Evolutionary conservation across 2,797 vertebrate species (phyloP), one percentile per base, ranked within the genome.

Genomic region (Pseudochaenichthys georgianus): DNA sequence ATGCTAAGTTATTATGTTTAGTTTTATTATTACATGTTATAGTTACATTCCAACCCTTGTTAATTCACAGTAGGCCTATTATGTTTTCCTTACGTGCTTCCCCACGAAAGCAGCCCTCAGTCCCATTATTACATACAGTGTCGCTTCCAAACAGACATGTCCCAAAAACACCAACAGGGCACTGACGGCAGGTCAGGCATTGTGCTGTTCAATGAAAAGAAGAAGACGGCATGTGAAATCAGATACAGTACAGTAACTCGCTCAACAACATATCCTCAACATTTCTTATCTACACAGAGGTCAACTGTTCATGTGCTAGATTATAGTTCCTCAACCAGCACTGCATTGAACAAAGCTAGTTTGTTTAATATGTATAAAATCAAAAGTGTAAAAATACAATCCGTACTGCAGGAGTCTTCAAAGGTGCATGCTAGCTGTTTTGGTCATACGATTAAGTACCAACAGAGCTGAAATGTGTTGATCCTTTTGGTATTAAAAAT

Each of bases 11-110:
- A 54, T 62, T 21, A 12, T 51, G 13, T 31, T n/a, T 53, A 13
- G 11, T 42, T 42, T 23, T 7, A 53, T 19, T 34, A 38, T 5
- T 28, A 9, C 7, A 54, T 38, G 23, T 23, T 7, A 3, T 12
- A 28, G 19, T n/a, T 43, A 31, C 8, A 54, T 9, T 2, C 19
- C 45, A 19, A 16, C 12, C 21, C 13, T 23, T 54, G 11, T 48
- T 34, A 43, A 5, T 45, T 38, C 4, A 60, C 9, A 61, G 19
- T 63, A 15, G 21, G 21, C 21, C 21, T 23, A 23, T 23, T 57
- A 4, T 31, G 5, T 13, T 13, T 75, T 41, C 4, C 88, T 93
- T 78, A 94, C 90, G 15, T 53, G 88, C 86, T 41, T 78, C 38
- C 77, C 82, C 88, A 0, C 0, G 2, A 70, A 38, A 92, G 78